Conservation (phyloP, 23 tunicate species). For the Styela plicata region DNA sequence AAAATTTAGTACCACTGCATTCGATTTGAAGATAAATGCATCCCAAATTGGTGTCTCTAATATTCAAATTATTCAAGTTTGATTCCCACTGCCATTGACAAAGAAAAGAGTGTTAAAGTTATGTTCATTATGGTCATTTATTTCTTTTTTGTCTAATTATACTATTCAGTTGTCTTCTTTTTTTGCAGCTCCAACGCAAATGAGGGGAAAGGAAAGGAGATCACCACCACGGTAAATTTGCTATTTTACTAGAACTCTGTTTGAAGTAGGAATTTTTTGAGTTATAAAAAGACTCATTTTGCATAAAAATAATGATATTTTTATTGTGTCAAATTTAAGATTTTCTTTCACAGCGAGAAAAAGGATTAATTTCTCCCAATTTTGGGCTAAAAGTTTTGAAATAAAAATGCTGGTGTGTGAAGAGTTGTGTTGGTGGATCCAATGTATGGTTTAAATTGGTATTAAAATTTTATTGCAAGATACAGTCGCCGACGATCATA, state of each 20-base stretch:
- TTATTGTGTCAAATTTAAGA: no score
- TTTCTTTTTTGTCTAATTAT: no score
- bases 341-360: no score
- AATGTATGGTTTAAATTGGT: no score
- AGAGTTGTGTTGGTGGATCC: background rate
- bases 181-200: conserved; percentile 75
- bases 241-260: background rate
- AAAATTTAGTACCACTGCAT: no score
- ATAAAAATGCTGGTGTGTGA: background rate
- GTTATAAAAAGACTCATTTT: background rate
- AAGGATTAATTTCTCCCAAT: background rate
- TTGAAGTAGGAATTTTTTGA: background rate
- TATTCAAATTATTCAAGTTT: no score
- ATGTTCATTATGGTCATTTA: no score
- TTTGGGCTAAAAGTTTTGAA: background rate
- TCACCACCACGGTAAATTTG: conserved; percentile 37
- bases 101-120: no score
- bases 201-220: conserved; percentile 61
- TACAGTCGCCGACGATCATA: conserved; percentile 33
- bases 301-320: background rate
- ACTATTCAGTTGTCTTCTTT: no score
- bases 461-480: background rate
- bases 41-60: no score
- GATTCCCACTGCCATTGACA: no score
- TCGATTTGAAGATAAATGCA: no score